Base-by-base conservation (phyloP, 2,888 invertebrate genomes). In the Mechanitis mazaeus region DNA sequence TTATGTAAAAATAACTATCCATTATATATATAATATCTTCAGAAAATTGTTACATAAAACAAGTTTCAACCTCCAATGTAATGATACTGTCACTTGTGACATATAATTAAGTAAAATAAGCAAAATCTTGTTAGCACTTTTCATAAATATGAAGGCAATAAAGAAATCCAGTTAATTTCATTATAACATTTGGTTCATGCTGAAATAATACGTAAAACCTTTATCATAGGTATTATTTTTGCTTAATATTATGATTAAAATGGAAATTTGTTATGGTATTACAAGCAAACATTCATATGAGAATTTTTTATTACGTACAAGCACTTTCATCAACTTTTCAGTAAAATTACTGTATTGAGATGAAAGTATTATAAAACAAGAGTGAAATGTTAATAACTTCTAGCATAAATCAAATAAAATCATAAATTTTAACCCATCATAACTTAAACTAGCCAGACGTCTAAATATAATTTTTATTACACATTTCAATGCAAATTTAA, bases 71-170 rank as follows among this genome's bases (percentile, higher is more conserved):
- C 31, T 50, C 50, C 28, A 50, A 50, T 50, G 61, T 80, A 79
- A 79, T 75, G 73, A 72, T 72, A 72, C 66, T 71, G 72, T 70
- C 69, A 70, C 67, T 72, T 68, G 70, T 69, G 70, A 73, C 70
- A 71, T 69, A 72, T 75, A 77, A 80, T 78, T 73, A 70, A 77
- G 75, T 76, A 72, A 75, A 77, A 66, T 66, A 66, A 64, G 62
- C 61, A 55, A 60, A 76, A 73, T 74, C 71, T 72, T 72, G 71
- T 75, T 72, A 59, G 59, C 63, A 65, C 74, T 74, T 75, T 73
- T 72, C 74, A 74, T 74, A 73, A 67, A 69, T 66, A 66, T 60
- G 63, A 61, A 59, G 55, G 46, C 54, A 45, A 64, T 65, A 65
- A 63, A 62, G 47, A 12, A 55, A 54, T 59, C 38, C 55, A 47